phyloP scores from a whole-genome alignment of 2,797 vertebrate genomes.

The Gila robusta region DNA sequence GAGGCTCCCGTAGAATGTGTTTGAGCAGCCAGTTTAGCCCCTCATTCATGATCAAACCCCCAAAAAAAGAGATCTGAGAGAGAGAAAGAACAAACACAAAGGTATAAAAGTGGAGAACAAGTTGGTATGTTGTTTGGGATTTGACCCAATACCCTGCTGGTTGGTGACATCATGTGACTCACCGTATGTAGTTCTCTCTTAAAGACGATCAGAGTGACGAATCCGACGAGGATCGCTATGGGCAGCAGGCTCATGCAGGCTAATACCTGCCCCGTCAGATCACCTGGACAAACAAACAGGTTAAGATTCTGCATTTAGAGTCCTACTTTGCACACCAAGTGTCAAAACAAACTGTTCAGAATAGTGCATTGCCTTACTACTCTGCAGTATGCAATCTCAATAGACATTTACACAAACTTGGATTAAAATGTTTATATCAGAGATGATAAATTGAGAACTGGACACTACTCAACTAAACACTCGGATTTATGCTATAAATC shows the following conservation, averaged over 20 bases:
- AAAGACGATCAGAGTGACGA: slow-evolving; percentile 96
- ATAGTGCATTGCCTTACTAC: neutral
- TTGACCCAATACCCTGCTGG: neutral
- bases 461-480: neutral
- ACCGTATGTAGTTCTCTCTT: slow-evolving; percentile 99
- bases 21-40: slow-evolving; percentile 97
- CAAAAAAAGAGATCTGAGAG: slow-evolving; percentile 95
- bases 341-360: neutral
- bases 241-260: slow-evolving; percentile 94
- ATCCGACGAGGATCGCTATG: slow-evolving; percentile 91
- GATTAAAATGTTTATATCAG: neutral
- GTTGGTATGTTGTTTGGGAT: neutral
- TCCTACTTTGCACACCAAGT: neutral
- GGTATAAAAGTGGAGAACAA: neutral
- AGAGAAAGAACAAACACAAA: neutral
- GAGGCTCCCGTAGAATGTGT: slow-evolving; percentile 92
- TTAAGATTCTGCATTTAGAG: neutral
- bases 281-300: slow-evolving; percentile 76
- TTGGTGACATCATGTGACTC: slow-evolving; percentile 69
- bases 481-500: neutral
- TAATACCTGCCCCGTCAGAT: slow-evolving; percentile 90
- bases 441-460: neutral
- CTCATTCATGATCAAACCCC: slow-evolving; percentile 91
- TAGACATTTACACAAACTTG: neutral
- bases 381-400: neutral